Evolutionary conservation across 2,113 vertebrate species (phyloP).

Genomic region (Anguilla japonica): DNA sequence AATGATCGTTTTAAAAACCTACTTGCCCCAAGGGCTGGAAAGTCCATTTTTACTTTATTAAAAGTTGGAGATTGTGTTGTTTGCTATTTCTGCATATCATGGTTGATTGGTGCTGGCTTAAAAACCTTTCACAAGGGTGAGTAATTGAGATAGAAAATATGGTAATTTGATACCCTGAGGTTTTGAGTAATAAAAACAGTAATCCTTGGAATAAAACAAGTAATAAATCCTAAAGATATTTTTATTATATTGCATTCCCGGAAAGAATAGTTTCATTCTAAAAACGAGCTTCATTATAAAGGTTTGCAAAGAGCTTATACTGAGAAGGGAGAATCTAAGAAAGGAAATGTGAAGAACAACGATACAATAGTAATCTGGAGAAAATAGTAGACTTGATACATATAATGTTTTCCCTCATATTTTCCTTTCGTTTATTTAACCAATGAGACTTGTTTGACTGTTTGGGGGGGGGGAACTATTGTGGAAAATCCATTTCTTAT

Average conservation of each 20-base stretch:
- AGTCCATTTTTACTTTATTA: constrained; percentile 16
- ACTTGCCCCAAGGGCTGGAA: neutral
- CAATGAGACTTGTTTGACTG: constrained; percentile 25
- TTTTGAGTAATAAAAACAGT: constrained; percentile 29
- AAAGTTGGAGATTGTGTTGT: constrained; percentile 14
- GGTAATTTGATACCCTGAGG: constrained; percentile 30
- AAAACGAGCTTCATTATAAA: constrained; percentile 17
- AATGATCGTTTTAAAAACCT: neutral
- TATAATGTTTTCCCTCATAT: neutral
- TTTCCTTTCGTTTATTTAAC: neutral
- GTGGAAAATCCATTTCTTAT: constrained; percentile 68
- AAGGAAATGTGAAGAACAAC: neutral
- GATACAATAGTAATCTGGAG: neutral
- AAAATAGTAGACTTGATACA: neutral
- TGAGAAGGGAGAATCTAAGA: neutral
- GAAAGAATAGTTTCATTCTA: constrained; percentile 26
- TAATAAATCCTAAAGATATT: constrained; percentile 27
- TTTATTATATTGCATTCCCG: constrained; percentile 16
- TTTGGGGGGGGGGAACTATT: constrained; percentile 60
- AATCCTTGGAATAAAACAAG: constrained; percentile 30
- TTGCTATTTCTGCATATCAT: constrained; percentile 16
- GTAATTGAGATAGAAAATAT: constrained; percentile 30
- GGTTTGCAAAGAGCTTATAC: neutral
- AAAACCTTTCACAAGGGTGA: constrained; percentile 23
- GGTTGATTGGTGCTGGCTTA: constrained; percentile 13